A percentile compares a stretch with the other conserved stretches of the same genome.
Evolutionary conservation across 2,113 vertebrate species (phyloP).

Genomic region (Hydrolagus affinis): DNA sequence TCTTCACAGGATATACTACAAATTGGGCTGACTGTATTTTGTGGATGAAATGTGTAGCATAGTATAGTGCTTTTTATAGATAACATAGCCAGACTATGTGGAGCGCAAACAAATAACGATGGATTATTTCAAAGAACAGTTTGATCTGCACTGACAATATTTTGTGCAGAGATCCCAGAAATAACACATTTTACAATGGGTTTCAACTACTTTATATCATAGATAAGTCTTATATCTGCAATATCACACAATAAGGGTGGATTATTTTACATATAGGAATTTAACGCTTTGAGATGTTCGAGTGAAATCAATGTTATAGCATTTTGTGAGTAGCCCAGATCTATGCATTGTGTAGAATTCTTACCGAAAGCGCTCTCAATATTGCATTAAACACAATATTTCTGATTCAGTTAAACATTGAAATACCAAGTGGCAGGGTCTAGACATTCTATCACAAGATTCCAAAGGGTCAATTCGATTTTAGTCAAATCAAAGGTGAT

Average conservation of each 20-base stretch:
- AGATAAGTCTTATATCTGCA: neutral
- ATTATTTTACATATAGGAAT: constrained; percentile 1
- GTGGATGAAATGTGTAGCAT: neutral
- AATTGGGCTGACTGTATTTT: too few species aligned
- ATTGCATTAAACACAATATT: constrained; percentile 28
- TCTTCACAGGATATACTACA: too few species aligned
- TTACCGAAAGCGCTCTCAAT: constrained; percentile 19
- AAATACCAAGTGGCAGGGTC: constrained; percentile 31
- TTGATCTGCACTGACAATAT: neutral
- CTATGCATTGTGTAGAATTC: neutral
- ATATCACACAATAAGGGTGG: neutral
- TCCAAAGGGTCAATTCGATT: constrained; percentile 32
- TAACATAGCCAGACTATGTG: neutral
- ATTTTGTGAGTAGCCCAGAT: constrained; percentile 1
- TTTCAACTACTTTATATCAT: neutral
- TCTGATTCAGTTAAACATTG: constrained; percentile 22
- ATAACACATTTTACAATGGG: neutral
- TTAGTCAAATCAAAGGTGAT: constrained; percentile 32
- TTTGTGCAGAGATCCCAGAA: neutral
- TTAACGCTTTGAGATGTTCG: neutral
- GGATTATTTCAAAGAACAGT: neutral
- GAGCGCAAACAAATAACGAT: neutral
- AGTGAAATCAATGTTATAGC: neutral
- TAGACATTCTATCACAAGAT: constrained; percentile 30
- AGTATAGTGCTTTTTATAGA: neutral